These are phyloP conservation scores for Caerostris extrusa DNA, from an alignment of 1,140 invertebrate species.

Conservation along the genomic window DNA sequence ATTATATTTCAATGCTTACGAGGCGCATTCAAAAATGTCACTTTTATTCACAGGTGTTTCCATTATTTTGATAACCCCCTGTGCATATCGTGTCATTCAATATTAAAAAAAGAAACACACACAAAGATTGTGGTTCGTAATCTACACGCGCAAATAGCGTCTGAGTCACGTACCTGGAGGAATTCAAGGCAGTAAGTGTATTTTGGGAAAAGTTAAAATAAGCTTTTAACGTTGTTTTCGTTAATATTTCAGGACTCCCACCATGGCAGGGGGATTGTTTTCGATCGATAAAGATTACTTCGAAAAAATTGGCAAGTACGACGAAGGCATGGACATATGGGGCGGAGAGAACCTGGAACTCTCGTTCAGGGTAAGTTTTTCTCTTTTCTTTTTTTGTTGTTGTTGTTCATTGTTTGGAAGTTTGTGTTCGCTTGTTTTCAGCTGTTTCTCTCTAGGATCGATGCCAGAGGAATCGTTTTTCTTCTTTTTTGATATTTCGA, in stretches of 20 bases:
- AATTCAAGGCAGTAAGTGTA: not conserved
- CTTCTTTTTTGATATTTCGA: not conserved
- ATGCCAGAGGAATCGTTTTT: not conserved
- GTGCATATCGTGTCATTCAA: too few species aligned
- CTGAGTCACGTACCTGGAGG: conserved; percentile 29
- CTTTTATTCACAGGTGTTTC: too few species aligned
- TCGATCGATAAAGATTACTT: conserved; percentile 98
- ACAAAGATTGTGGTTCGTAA: not conserved
- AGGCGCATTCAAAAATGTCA: too few species aligned
- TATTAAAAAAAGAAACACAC: too few species aligned
- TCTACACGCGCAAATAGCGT: conserved; percentile 13
- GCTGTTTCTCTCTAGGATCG: not conserved
- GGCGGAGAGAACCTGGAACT: conserved; percentile 99
- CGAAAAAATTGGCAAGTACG: conserved; percentile 97
- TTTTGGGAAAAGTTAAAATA: conserved; percentile 33
- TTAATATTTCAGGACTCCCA: conserved; percentile 87
- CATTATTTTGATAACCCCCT: too few species aligned
- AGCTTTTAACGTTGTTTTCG: not conserved
- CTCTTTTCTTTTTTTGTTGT: not conserved
- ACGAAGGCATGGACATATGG: conserved; percentile 99
- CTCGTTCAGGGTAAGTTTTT: conserved; percentile 94
- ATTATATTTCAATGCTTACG: too few species aligned
- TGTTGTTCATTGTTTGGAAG: not conserved
- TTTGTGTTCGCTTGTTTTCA: not conserved
- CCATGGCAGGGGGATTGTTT: conserved; percentile 99